These are phyloP conservation scores for Poeciliopsis occidentalis DNA, from an alignment of 2,113 vertebrate species.

Conservation along the genomic window DNA sequence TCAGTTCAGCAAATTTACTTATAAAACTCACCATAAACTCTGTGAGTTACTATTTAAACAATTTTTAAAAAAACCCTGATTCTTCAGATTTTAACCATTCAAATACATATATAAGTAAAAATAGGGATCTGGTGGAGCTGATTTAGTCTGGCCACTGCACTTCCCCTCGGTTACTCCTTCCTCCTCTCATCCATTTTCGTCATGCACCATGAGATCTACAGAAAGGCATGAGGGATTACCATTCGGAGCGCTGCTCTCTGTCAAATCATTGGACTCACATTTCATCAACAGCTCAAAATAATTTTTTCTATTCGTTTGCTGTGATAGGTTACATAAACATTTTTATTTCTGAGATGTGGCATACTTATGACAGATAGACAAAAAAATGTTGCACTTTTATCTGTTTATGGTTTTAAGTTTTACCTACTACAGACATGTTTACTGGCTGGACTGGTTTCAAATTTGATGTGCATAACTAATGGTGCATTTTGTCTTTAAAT, in stretches of 20 bases:
- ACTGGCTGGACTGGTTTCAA: background rate
- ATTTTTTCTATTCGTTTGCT: background rate
- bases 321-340: background rate
- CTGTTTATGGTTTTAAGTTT: background rate
- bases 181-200: conserved; percentile 17
- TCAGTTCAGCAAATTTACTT: background rate
- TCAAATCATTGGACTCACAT: background rate
- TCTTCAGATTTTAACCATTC: background rate
- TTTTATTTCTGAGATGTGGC: background rate
- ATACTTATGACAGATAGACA: no score
- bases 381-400: background rate
- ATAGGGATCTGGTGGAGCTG: background rate
- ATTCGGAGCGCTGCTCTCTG: conserved; percentile 1
- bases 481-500: background rate
- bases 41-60: background rate
- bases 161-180: background rate
- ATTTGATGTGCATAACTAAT: background rate
- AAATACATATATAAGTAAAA: background rate
- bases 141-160: background rate
- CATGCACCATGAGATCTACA: conserved; percentile 13
- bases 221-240: background rate
- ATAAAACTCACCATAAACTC: background rate
- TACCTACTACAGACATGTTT: background rate
- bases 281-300: background rate
- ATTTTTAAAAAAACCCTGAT: background rate